Percentiles rank a stretch among this genome's conserved stretches.
These are phyloP conservation scores for Sphaerodactylus townsendi DNA, from an alignment of 2,113 vertebrate species.

Conservation along the genomic window DNA sequence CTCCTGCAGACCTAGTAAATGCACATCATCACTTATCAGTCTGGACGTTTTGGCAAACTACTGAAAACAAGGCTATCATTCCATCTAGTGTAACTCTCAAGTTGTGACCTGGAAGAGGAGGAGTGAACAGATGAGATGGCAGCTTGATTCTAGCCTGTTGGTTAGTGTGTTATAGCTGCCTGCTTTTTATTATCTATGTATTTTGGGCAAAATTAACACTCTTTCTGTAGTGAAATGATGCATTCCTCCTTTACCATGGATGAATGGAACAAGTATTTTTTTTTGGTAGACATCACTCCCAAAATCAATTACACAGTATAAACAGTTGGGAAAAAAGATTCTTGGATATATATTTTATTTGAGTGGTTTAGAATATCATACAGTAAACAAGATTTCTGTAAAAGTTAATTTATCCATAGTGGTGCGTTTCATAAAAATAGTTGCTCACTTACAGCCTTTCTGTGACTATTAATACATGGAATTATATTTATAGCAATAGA, in stretches of 20 bases:
- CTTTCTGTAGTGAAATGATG: neutral
- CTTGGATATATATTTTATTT: conserved; percentile 98
- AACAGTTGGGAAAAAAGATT: conserved; percentile 73
- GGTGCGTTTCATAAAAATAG: conserved; percentile 99
- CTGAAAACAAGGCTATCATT: too few species aligned
- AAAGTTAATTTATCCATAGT: conserved; percentile 99
- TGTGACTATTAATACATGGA: conserved; percentile 97
- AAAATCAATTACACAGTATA: conserved; percentile 51
- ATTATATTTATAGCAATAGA: conserved; percentile 98
- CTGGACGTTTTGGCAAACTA: too few species aligned
- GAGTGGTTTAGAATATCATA: conserved; percentile 99
- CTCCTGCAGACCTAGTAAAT: too few species aligned
- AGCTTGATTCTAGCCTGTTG: too few species aligned
- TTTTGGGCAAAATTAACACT: neutral
- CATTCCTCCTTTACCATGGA: neutral
- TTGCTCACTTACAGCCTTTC: conserved; percentile 97
- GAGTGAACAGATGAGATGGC: too few species aligned
- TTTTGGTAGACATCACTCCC: neutral
- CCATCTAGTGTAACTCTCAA: too few species aligned
- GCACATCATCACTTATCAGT: too few species aligned
- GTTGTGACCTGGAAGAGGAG: too few species aligned
- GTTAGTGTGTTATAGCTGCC: neutral
- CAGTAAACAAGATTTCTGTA: conserved; percentile 99
- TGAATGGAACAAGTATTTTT: neutral
- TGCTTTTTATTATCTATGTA: neutral